A percentile compares a stretch with the other conserved stretches of the same genome.
These are phyloP conservation scores for Formica selysi DNA, from an alignment of 1,140 invertebrate species.

Conservation along the genomic window DNA sequence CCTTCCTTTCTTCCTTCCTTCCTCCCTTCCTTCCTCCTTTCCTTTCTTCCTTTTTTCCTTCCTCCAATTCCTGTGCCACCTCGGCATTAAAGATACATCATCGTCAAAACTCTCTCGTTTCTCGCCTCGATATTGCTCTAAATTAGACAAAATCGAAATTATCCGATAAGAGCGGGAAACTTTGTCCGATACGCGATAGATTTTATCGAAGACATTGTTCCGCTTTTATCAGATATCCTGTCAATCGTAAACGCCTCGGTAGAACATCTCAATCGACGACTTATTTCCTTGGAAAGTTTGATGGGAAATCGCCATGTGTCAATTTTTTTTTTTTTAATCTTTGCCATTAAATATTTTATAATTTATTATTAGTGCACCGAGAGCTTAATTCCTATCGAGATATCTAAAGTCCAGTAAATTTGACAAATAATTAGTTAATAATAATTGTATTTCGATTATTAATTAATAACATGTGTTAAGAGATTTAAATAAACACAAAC, in stretches of 20 bases:
- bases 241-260: neutral
- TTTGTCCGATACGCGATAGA: conserved; percentile 5
- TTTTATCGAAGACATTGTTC: conserved; percentile 3
- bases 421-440: conserved; percentile 11
- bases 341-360: neutral
- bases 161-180: conserved; percentile 16
- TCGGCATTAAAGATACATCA: conserved; percentile 30
- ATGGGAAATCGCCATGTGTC: conserved; percentile 10
- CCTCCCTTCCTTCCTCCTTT: conserved; percentile 14
- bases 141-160: conserved; percentile 51
- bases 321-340: conserved; percentile 8
- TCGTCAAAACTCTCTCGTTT: neutral
- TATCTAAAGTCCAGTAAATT: neutral
- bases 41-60: conserved; percentile 7
- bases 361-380: neutral
- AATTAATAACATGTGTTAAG: neutral
- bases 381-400: neutral
- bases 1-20: neutral
- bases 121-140: neutral
- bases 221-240: conserved; percentile 30
- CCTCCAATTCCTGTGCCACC: neutral
- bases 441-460: neutral
- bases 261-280: neutral
- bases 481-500: neutral
- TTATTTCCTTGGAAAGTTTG: conserved; percentile 4